phyloP scores from a whole-genome alignment of 1,140 invertebrate genomes.

The Chironomus tepperi region DNA sequence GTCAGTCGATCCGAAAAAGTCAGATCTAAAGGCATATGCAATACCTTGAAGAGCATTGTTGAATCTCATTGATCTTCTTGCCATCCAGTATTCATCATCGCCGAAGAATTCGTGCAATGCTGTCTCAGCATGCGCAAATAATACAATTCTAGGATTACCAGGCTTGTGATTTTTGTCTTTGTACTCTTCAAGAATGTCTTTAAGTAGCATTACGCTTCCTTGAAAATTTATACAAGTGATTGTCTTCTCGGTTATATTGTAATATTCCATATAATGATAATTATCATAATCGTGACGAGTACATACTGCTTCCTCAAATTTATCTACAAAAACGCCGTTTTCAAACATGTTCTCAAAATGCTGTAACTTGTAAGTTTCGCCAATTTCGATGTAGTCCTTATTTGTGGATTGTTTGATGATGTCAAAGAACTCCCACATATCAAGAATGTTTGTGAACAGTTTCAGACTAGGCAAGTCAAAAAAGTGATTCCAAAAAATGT shows the following conservation, averaged over 20 bases:
- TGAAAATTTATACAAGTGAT: slow-evolving; percentile 76
- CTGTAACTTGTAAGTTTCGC: slow-evolving; percentile 73
- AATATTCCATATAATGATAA: slow-evolving; percentile 52
- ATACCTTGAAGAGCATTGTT: slow-evolving; percentile 56
- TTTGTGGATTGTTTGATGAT: slow-evolving; percentile 29
- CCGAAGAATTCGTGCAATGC: slow-evolving; percentile 83
- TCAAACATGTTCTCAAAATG: slow-evolving; percentile 79
- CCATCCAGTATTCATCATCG: slow-evolving; percentile 71
- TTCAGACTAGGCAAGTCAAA: slow-evolving; percentile 78
- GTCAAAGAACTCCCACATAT: slow-evolving; percentile 73
- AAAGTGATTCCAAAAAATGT: slow-evolving; percentile 65
- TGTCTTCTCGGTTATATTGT: slow-evolving; percentile 54
- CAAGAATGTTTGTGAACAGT: slow-evolving; percentile 75
- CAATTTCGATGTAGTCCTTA: slow-evolving; percentile 42
- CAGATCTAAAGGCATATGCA: slow-evolving; percentile 60
- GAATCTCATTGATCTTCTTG: slow-evolving; percentile 86
- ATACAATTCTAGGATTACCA: slow-evolving; percentile 49
- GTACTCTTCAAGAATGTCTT: slow-evolving; percentile 47
- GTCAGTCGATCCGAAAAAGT: slow-evolving; percentile 54
- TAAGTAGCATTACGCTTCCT: slow-evolving; percentile 61
- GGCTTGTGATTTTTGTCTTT: slow-evolving; percentile 50
- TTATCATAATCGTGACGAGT: slow-evolving; percentile 35
- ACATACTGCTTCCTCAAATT: slow-evolving; percentile 58
- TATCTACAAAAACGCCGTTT: slow-evolving; percentile 71
- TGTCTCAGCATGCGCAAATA: slow-evolving; percentile 82